phyloP scores from a whole-genome alignment of 2,797 vertebrate species.

The Notolabrus celidotus region DNA sequence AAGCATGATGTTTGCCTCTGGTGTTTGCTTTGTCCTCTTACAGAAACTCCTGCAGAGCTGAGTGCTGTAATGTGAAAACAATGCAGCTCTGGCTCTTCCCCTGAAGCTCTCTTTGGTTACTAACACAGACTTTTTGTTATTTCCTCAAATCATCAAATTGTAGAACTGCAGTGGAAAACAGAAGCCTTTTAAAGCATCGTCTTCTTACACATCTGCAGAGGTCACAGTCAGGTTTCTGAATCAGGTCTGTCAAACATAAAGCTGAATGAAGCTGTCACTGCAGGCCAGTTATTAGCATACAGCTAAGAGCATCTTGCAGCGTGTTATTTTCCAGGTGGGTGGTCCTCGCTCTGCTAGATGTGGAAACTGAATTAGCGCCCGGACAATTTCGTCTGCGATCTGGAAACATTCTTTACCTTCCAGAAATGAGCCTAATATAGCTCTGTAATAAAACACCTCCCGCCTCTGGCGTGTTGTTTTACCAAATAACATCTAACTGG shows the following conservation, averaged over 20 bases:
- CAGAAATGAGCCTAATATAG: slow-evolving; percentile 85
- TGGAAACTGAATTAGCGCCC: slow-evolving; percentile 86
- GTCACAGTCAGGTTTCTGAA: slow-evolving; percentile 11
- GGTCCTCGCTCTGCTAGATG: slow-evolving; percentile 82
- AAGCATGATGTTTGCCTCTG: slow-evolving; percentile 4
- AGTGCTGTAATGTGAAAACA: slow-evolving; percentile 29
- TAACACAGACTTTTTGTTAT: slow-evolving; percentile 45
- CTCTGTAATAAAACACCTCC: slow-evolving; percentile 89
- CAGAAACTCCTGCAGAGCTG: slow-evolving; percentile 1
- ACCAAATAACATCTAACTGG: slow-evolving; percentile 90
- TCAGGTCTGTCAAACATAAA: slow-evolving; percentile 12
- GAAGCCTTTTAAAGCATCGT: slow-evolving; percentile 6
- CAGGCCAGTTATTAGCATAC: slow-evolving; percentile 52
- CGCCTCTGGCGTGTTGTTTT: slow-evolving; percentile 87
- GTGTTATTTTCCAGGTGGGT: slow-evolving; percentile 81
- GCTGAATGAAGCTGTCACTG: slow-evolving; percentile 65
- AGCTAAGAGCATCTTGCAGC: slow-evolving; percentile 61
- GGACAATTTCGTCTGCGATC: slow-evolving; percentile 85
- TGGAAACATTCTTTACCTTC: slow-evolving; percentile 91
- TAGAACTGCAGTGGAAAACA: slow-evolving; percentile 18
- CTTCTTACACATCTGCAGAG: background rate
- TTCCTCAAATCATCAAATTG: slow-evolving; percentile 41
- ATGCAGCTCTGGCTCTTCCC: too few species aligned
- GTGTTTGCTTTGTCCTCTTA: slow-evolving; percentile 1
- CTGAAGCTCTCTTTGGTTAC: slow-evolving; percentile 17